Percentiles rank a stretch among this genome's conserved stretches.
Evolutionary conservation across 2,797 vertebrate genomes (phyloP).

Genomic region (Synaphobranchus kaupii): DNA sequence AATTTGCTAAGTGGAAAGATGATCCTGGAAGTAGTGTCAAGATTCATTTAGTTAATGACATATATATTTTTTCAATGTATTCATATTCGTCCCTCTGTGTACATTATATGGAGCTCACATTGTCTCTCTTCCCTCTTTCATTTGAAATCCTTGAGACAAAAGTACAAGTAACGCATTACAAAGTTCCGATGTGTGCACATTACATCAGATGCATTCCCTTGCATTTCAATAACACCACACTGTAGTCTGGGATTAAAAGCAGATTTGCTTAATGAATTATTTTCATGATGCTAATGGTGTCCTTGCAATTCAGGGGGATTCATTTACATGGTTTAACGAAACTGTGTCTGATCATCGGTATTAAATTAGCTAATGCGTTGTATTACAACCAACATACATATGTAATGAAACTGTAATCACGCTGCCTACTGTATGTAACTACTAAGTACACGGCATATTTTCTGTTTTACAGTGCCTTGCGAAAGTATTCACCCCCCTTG

Average conservation of each 20-base stretch:
- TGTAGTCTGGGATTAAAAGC: constrained; percentile 14
- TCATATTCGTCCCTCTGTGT: neutral
- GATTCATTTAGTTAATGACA: constrained; percentile 47
- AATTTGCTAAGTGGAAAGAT: constrained; percentile 49
- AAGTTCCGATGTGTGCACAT: constrained; percentile 30
- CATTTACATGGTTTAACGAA: constrained; percentile 8
- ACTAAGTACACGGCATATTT: neutral
- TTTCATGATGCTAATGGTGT: constrained; percentile 14
- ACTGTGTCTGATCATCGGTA: neutral
- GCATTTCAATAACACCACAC: neutral
- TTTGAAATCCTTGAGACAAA: constrained; percentile 10
- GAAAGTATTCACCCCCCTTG: no score
- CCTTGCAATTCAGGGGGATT: neutral
- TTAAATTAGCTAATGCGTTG: constrained; percentile 6
- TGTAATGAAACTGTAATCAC: neutral
- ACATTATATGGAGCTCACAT: constrained; percentile 4
- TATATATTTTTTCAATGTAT: neutral
- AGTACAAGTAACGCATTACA: constrained; percentile 22
- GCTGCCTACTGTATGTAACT: neutral
- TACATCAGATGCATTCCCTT: constrained; percentile 10
- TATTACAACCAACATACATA: neutral
- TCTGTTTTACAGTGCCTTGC: no score
- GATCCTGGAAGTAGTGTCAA: constrained; percentile 38
- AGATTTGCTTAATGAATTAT: constrained; percentile 13
- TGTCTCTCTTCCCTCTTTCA: neutral